These are phyloP conservation scores for Thamnophis sirtalis DNA, from an alignment of 2,113 vertebrate species.

Conservation along the genomic window DNA sequence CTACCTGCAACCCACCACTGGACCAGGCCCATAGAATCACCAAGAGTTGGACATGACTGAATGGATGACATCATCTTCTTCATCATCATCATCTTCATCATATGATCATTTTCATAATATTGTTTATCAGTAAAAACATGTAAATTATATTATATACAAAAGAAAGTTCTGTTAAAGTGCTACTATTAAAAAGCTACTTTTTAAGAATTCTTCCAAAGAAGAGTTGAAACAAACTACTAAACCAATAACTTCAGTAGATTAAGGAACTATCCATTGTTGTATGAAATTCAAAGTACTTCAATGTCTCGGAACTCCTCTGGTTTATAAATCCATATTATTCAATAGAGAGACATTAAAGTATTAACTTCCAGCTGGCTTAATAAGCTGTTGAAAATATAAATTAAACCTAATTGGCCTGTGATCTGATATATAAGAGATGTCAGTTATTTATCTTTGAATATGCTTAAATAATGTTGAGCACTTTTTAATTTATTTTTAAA, in stretches of 20 bases:
- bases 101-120: neutral
- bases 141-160: neutral
- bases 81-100: neutral
- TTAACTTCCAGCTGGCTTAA: neutral
- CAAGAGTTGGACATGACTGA: neutral
- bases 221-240: neutral
- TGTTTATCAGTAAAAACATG: neutral
- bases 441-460: neutral
- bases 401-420: neutral
- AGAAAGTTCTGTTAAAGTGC: neutral
- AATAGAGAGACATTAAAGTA: neutral
- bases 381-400: neutral
- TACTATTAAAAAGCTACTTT: neutral
- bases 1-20: too few species aligned
- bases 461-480: neutral
- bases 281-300: neutral
- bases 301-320: neutral
- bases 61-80: neutral
- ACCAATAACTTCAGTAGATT: neutral
- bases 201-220: neutral
- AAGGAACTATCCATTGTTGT: neutral
- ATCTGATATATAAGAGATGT: neutral
- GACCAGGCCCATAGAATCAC: neutral
- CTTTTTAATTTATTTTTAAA: neutral
- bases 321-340: neutral